phyloP scores from a whole-genome alignment of 2,888 invertebrate species.

The Phortica okadai region DNA sequence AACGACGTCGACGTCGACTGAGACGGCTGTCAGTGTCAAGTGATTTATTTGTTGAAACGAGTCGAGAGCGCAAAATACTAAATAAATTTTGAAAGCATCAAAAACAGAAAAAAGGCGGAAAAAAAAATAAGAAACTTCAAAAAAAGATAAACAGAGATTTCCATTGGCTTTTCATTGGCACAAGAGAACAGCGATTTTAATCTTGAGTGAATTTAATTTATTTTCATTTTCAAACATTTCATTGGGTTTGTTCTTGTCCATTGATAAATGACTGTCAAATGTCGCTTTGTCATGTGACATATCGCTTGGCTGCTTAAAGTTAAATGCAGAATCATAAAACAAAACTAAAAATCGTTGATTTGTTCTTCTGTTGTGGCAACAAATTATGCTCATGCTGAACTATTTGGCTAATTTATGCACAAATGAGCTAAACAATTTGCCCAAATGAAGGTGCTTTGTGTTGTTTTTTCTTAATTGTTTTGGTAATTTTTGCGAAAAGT shows the following conservation, averaged over 20 bases:
- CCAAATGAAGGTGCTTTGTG: constrained; percentile 4
- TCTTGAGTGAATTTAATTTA: neutral
- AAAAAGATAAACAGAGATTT: neutral
- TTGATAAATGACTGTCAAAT: constrained; percentile 15
- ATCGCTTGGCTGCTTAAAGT: neutral
- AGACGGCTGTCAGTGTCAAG: constrained; percentile 13
- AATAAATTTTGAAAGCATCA: neutral
- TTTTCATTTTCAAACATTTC: neutral
- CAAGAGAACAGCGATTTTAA: neutral
- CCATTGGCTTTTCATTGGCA: neutral
- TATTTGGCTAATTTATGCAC: neutral
- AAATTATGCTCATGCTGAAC: neutral
- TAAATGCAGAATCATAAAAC: neutral
- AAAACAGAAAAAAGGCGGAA: neutral
- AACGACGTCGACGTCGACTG: neutral
- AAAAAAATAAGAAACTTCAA: neutral
- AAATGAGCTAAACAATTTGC: constrained; percentile 13
- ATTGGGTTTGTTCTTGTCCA: neutral
- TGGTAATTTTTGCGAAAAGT: neutral
- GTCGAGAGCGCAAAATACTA: neutral
- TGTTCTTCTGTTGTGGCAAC: neutral
- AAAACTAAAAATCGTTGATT: neutral
- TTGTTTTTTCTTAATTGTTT: too few species aligned
- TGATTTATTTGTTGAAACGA: constrained; percentile 15
- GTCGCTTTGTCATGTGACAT: neutral